Percentiles rank a stretch among this genome's conserved stretches.
Conservation (phyloP, 2,888 invertebrate species). For the Zaprionus obscuricornis region DNA sequence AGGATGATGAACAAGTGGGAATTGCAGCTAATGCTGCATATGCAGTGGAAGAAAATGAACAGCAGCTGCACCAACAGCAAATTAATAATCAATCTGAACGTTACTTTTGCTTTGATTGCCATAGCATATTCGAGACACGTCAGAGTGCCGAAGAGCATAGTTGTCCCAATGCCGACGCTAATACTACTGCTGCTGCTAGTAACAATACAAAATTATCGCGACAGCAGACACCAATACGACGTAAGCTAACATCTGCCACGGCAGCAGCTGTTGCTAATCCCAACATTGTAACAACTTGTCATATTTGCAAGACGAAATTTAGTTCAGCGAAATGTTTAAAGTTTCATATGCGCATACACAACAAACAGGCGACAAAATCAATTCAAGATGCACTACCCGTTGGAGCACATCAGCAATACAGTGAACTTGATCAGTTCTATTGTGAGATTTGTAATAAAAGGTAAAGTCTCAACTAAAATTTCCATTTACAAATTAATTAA, state of each 20-base stretch:
- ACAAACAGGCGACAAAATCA: constrained; percentile 85
- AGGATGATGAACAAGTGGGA: no score
- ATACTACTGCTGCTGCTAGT: not conserved
- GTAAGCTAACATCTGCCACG: constrained; percentile 14
- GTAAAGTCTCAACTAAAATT: constrained; percentile 48
- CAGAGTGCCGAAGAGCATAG: constrained; percentile 71
- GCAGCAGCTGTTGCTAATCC: not conserved
- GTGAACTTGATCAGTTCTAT: constrained; percentile 82
- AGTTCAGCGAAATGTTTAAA: constrained; percentile 86
- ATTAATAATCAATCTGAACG: constrained; percentile 60
- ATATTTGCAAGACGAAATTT: constrained; percentile 88
- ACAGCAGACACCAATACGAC: constrained; percentile 32
- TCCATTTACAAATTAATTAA: not conserved
- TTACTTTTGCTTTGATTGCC: constrained; percentile 77
- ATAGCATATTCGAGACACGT: constrained; percentile 68
- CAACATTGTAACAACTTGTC: constrained; percentile 84
- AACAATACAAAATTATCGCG: constrained; percentile 20
- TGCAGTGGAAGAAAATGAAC: no score
- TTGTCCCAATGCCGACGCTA: constrained; percentile 49
- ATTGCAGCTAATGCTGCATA: no score
- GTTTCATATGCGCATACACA: constrained; percentile 90
- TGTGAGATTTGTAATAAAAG: constrained; percentile 85
- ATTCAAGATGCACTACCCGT: constrained; percentile 80
- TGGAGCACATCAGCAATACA: constrained; percentile 77
- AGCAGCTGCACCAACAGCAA: no score